Evolutionary conservation across 2,113 vertebrate genomes (phyloP), one percentile per base, ranked within the genome.

Genomic region (Lycocorax pyrrhopterus): DNA sequence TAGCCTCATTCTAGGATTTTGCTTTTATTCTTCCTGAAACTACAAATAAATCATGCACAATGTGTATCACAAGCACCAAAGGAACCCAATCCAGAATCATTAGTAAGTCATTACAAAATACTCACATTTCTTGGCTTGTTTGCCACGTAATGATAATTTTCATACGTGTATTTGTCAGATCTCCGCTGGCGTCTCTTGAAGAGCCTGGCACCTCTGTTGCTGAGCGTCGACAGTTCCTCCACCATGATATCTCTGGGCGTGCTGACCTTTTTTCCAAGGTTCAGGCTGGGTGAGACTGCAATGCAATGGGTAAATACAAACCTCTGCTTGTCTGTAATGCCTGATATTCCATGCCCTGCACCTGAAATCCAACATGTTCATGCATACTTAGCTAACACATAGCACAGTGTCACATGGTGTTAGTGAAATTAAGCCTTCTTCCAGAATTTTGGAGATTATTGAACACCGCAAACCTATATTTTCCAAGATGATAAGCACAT

Each of bases 181-280:
- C 99, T 98, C 89, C 97, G 98, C 98, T 99, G 99, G 29, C 99
- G 98, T 97, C 98, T 98, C 98, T 99, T 99, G 96, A 99, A 99
- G 46, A 99, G 98, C 43, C 98, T 98, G 83, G 99, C 99, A 7
- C 99, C 99, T 62, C 99, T 98, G 96, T 99, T 99, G 89, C 98
- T 98, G 76, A 98, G 97, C 4, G 99, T 97, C 0, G 99, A 99
- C 56, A 99, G 88, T 89, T 99, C 99, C 68, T 99, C 99, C 93
- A 99, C 96, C 99, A 99, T 99, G 97, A 99, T 99, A 84, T 99
- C 99, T 93, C 98, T 98, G 39, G 99, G 99, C 2, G 97, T 96
- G 82, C 98, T 99, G 94, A 99, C 96, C 95, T 99, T 99, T 96
- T 98, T 99, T 19, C 99, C 99, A 69, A 99, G 98, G 94, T 99